Conservation (phyloP, 2,888 invertebrate genomes). For the Dione vanillae region DNA sequence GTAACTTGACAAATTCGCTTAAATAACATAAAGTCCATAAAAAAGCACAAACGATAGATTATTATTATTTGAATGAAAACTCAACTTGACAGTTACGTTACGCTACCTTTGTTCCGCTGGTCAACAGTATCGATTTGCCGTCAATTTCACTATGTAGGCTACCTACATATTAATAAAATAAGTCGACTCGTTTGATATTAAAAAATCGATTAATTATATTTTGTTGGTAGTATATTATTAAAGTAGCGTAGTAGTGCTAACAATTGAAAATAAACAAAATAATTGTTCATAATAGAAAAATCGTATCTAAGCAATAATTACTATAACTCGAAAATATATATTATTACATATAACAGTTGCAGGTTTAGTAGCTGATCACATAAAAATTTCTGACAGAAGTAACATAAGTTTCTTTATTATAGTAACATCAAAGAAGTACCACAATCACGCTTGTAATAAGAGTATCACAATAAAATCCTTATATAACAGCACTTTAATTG, state of each 20-base stretch:
- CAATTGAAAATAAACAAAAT: too few species aligned
- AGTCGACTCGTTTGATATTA: constrained; percentile 10
- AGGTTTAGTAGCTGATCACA: too few species aligned
- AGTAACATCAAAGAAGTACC: neutral
- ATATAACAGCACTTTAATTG: constrained; percentile 35
- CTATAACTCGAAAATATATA: too few species aligned
- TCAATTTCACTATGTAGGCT: constrained; percentile 48
- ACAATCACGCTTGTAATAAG: neutral
- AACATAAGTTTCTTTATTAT: too few species aligned
- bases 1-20: neutral
- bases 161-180: constrained; percentile 39
- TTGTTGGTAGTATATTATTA: neutral
- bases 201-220: neutral
- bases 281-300: too few species aligned
- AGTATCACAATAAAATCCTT: neutral
- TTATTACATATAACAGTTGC: too few species aligned
- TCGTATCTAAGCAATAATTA: too few species aligned
- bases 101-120: constrained; percentile 42
- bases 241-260: too few species aligned
- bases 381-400: too few species aligned
- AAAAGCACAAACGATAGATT: constrained; percentile 8
- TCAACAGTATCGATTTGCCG: constrained; percentile 59
- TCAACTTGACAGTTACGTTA: constrained; percentile 8
- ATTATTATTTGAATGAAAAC: constrained; percentile 3
- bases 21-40: too few species aligned